Evolutionary conservation across 1,140 invertebrate species (phyloP).

Genomic region (Drosophila ambigua): DNA sequence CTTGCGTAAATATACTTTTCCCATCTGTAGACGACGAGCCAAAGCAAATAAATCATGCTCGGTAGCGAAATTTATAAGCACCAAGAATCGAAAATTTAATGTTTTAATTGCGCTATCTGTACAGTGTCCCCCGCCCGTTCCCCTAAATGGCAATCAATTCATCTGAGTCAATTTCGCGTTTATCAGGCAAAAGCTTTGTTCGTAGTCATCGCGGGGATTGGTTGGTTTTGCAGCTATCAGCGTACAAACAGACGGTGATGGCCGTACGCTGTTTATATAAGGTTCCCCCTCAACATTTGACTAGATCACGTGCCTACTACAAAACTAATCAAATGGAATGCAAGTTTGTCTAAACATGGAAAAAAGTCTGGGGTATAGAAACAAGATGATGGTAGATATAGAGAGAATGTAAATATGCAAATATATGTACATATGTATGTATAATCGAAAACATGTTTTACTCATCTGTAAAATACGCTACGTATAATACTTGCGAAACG

Average conservation of each 20-base stretch:
- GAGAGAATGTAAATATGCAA: neutral
- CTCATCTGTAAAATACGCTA: neutral
- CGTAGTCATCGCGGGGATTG: constrained; percentile 24
- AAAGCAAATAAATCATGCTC: constrained; percentile 34
- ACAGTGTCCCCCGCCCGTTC: neutral
- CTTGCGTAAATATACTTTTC: constrained; percentile 41
- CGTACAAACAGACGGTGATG: constrained; percentile 39
- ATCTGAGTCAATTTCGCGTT: constrained; percentile 40
- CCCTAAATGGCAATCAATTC: constrained; percentile 32
- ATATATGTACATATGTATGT: neutral
- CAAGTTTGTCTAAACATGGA: no score
- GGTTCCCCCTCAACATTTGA: constrained; percentile 3
- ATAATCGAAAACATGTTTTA: constrained; percentile 25
- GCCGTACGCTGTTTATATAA: constrained; percentile 25
- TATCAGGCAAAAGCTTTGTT: constrained; percentile 29
- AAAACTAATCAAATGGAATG: neutral
- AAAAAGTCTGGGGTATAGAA: neutral
- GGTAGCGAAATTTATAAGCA: neutral
- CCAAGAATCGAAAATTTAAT: constrained; percentile 17
- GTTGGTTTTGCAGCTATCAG: constrained; percentile 35
- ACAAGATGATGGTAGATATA: neutral
- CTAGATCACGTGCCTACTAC: constrained; percentile 27
- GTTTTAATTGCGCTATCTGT: constrained; percentile 24
- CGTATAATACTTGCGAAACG: no score
- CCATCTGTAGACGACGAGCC: constrained; percentile 9